These are phyloP conservation scores for Labrus mixtus DNA, from an alignment of 2,113 vertebrate genomes.

Conservation along the genomic window DNA sequence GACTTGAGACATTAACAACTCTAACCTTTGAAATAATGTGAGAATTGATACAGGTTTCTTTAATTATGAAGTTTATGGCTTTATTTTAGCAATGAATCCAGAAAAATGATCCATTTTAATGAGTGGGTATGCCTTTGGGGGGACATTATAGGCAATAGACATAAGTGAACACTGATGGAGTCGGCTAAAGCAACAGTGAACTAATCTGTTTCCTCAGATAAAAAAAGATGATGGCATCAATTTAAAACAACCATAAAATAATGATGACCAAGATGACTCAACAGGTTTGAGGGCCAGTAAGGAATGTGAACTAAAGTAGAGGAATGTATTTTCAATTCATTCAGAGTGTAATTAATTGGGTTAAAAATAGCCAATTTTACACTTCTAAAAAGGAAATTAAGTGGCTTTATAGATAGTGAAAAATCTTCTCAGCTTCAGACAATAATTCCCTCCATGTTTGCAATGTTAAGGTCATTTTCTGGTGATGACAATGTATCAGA, in stretches of 20 bases:
- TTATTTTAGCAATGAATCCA: slow-evolving; percentile 55
- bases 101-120: slow-evolving; percentile 54
- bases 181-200: slow-evolving; percentile 39
- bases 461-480: background rate
- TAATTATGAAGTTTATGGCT: slow-evolving; percentile 47
- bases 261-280: slow-evolving; percentile 32
- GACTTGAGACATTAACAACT: slow-evolving; percentile 35
- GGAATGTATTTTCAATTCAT: background rate
- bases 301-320: slow-evolving; percentile 14
- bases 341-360: background rate
- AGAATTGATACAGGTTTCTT: slow-evolving; percentile 38
- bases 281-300: slow-evolving; percentile 12
- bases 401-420: background rate
- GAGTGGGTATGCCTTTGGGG: slow-evolving; percentile 34
- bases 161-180: slow-evolving; percentile 57
- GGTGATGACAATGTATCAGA: background rate
- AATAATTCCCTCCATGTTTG: background rate
- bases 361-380: slow-evolving; percentile 1
- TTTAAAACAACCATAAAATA: slow-evolving; percentile 46
- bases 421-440: background rate
- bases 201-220: slow-evolving; percentile 39
- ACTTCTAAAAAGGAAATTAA: background rate
- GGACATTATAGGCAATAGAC: slow-evolving; percentile 55
- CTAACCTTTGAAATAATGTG: slow-evolving; percentile 57
- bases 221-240: slow-evolving; percentile 38